Evolutionary conservation across 2,888 invertebrate species (phyloP).

Genomic region (Tachystola acroxantha): DNA sequence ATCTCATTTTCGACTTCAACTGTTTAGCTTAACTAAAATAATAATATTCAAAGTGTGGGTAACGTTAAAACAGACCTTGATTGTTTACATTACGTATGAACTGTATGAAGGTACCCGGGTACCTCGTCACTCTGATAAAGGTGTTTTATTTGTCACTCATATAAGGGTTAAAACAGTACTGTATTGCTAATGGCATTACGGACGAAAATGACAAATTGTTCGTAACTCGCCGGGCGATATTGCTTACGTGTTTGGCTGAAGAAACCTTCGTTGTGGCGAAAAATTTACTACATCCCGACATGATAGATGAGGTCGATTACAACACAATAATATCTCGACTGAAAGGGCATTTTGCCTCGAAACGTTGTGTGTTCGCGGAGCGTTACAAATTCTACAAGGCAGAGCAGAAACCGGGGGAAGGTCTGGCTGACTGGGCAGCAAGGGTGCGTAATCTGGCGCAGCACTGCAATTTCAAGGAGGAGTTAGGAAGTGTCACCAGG

Average conservation of each 20-base stretch:
- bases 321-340: slow-evolving; percentile 8
- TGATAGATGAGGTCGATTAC: slow-evolving; percentile 5
- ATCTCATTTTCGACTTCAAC: no score
- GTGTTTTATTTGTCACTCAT: no score
- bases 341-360: slow-evolving; percentile 6
- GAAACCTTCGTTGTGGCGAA: background rate
- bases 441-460: slow-evolving; percentile 10
- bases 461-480: slow-evolving; percentile 10
- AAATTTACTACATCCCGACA: slow-evolving; percentile 4
- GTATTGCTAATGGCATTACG: slow-evolving; percentile 15
- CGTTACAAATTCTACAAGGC: slow-evolving; percentile 12
- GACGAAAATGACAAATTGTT: slow-evolving; percentile 10
- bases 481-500: slow-evolving; percentile 9
- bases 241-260: slow-evolving; percentile 15
- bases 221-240: slow-evolving; percentile 12
- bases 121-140: no score
- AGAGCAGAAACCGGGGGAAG: slow-evolving; percentile 9
- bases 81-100: no score
- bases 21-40: no score
- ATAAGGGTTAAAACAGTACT: slow-evolving; percentile 7
- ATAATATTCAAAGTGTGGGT: no score
- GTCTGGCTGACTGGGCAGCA: slow-evolving; percentile 12
- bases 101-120: no score
- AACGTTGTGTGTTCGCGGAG: slow-evolving; percentile 11
- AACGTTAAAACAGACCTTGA: no score